Percentiles rank a stretch among this genome's conserved stretches.
phyloP scores from a whole-genome alignment of 2,888 invertebrate species.

The Sinodicranocentrus sp. region DNA sequence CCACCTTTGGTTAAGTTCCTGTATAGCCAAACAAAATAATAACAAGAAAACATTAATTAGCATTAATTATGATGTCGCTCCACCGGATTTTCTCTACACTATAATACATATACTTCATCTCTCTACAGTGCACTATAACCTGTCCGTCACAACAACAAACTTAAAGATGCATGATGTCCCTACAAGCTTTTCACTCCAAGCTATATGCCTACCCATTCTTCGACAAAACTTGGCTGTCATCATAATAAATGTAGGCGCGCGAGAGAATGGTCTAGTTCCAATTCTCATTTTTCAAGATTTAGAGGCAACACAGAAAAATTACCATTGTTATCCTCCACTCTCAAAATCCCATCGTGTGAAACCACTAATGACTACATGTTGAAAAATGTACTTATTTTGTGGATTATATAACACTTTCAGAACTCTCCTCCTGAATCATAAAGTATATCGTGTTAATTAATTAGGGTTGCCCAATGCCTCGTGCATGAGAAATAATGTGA shows the following conservation, averaged over 20 bases:
- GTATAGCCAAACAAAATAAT: conserved; percentile 77
- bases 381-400: background rate
- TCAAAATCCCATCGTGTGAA: too few species aligned
- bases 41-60: conserved; percentile 49
- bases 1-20: conserved; percentile 92
- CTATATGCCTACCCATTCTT: too few species aligned
- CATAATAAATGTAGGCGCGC: too few species aligned
- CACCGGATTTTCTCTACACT: background rate
- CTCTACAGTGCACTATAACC: background rate
- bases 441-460: conserved; percentile 1
- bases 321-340: too few species aligned
- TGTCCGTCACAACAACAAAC: background rate
- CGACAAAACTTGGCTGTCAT: too few species aligned
- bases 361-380: too few species aligned
- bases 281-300: too few species aligned
- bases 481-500: background rate
- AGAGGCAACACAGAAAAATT: too few species aligned
- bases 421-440: background rate
- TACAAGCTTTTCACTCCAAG: too few species aligned
- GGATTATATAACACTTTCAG: background rate
- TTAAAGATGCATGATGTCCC: too few species aligned
- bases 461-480: background rate
- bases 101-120: background rate
- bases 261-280: too few species aligned
- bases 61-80: conserved; percentile 60